These are phyloP conservation scores for Microchirus variegatus DNA, from an alignment of 2,797 vertebrate species.

Conservation along the genomic window DNA sequence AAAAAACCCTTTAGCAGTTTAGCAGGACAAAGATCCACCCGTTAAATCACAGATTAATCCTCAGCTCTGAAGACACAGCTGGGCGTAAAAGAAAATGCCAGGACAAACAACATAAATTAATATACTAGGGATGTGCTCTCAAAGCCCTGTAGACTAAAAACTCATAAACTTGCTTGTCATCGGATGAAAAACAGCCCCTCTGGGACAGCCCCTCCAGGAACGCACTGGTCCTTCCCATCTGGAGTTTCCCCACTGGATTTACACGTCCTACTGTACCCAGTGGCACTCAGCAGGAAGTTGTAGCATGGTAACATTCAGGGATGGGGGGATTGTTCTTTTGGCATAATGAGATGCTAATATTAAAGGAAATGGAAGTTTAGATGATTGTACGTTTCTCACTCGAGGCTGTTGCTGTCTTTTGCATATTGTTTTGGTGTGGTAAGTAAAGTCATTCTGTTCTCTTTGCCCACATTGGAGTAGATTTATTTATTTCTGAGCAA, in stretches of 20 bases:
- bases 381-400: neutral
- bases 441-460: neutral
- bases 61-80: neutral
- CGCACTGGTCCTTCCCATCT: slow-evolving; percentile 19
- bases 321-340: too few species aligned
- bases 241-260: slow-evolving; percentile 25
- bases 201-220: slow-evolving; percentile 21
- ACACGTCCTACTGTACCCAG: neutral
- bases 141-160: slow-evolving; percentile 20
- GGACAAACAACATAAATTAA: slow-evolving; percentile 23
- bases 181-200: slow-evolving; percentile 29
- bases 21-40: neutral
- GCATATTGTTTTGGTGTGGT: too few species aligned
- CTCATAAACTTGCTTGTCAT: slow-evolving; percentile 25
- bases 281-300: slow-evolving; percentile 10
- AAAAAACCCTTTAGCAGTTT: neutral
- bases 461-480: too few species aligned
- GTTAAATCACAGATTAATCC: neutral
- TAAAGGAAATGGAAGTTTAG: slow-evolving; percentile 1
- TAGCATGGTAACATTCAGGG: neutral
- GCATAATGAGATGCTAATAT: slow-evolving; percentile 10
- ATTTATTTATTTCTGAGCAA: too few species aligned
- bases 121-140: neutral
- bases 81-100: neutral
- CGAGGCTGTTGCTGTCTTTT: neutral